A percentile compares a stretch with the other conserved stretches of the same genome.
These are phyloP conservation scores for Brevimyrus niger DNA, from an alignment of 2,113 vertebrate genomes.

Conservation along the genomic window DNA sequence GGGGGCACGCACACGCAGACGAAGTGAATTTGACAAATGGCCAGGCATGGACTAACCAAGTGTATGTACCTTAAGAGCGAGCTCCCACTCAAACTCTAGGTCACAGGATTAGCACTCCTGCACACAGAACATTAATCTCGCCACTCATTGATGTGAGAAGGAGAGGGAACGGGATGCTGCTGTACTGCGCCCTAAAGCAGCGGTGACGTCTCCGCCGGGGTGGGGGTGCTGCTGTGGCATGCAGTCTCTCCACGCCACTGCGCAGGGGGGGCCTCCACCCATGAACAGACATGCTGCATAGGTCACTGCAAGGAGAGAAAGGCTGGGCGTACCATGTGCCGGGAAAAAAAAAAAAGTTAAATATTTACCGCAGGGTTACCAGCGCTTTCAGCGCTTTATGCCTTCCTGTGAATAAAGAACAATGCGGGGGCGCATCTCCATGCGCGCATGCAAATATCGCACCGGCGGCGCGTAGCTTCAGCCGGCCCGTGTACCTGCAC, in stretches of 20 bases:
- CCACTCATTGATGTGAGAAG: constrained; percentile 18
- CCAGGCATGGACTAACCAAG: not conserved
- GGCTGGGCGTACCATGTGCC: not conserved
- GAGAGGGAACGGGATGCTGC: not conserved
- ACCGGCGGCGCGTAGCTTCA: not conserved
- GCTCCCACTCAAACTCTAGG: constrained; percentile 7
- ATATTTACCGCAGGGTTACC: not conserved
- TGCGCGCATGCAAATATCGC: not conserved
- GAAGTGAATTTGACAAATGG: not conserved
- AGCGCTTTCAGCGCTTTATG: not conserved
- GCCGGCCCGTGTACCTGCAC: constrained; percentile 76
- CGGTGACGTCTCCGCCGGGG: not conserved
- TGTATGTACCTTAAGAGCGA: not conserved
- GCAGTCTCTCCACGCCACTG: not conserved
- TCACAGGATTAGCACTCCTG: constrained; percentile 10
- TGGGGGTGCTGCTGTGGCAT: not conserved
- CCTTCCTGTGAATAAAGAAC: not conserved
- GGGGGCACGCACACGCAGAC: not conserved
- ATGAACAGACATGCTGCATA: not conserved
- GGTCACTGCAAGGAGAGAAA: constrained; percentile 10
- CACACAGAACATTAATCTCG: constrained; percentile 17
- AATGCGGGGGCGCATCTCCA: not conserved
- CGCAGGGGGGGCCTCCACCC: not conserved
- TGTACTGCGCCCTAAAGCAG: not conserved
- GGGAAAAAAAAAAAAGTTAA: not conserved